Conservation (phyloP, 2,113 vertebrate genomes). For the Rutilus rutilus region DNA sequence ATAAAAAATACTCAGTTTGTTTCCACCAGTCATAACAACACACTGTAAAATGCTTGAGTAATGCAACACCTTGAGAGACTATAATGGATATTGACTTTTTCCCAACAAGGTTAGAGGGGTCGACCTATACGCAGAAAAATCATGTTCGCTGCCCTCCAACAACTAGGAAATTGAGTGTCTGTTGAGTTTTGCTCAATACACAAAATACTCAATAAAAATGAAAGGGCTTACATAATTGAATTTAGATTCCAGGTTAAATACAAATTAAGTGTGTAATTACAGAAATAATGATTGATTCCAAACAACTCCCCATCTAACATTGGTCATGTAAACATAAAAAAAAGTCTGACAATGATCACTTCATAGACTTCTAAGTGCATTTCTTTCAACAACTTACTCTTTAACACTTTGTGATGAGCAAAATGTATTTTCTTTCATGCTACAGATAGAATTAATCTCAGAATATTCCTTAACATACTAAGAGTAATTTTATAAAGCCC, state of each 20-base stretch:
- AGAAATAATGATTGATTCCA: background rate
- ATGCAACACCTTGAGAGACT: background rate
- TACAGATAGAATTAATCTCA: background rate
- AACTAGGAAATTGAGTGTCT: background rate
- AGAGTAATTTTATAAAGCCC: background rate
- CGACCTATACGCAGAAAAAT: conserved; percentile 2
- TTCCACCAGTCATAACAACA: background rate
- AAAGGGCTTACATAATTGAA: background rate
- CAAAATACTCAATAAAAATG: background rate
- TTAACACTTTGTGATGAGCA: background rate
- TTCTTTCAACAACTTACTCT: background rate
- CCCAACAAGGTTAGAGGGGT: background rate
- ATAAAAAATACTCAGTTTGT: background rate
- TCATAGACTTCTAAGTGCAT: background rate
- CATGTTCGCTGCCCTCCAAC: background rate
- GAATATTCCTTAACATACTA: background rate
- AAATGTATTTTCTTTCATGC: background rate
- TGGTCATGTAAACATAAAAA: background rate
- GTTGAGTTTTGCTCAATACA: background rate
- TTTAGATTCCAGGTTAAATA: background rate
- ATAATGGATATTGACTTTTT: conserved; percentile 24
- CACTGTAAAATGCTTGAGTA: conserved; percentile 1
- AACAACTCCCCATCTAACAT: background rate
- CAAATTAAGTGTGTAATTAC: background rate
- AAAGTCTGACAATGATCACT: background rate